Conservation (phyloP, 1,140 invertebrate species). For the Acromyrmex heyeri region DNA sequence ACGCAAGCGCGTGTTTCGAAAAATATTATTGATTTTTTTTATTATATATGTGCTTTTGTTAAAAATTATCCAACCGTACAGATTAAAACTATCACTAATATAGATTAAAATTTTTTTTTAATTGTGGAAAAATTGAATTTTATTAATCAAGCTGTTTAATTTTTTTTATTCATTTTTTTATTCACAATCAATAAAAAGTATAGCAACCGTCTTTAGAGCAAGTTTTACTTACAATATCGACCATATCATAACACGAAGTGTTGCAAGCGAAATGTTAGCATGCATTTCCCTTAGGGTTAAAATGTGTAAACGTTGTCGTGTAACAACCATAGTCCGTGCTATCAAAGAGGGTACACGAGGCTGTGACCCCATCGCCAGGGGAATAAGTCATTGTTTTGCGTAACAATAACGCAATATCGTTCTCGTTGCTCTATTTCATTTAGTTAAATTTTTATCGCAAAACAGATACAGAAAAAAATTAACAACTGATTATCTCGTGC, state of each 20-base stretch:
- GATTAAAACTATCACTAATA: not conserved
- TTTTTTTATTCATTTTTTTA: not conserved
- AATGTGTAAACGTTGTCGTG: conserved; percentile 53
- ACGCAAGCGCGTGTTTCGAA: too few relatives aligned
- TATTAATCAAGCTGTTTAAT: not conserved
- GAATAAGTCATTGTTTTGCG: conserved; percentile 61
- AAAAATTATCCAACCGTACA: not conserved
- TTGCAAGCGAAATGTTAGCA: conserved; percentile 46
- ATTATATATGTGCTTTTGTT: not conserved
- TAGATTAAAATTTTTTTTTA: not conserved
- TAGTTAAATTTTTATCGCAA: conserved; percentile 55
- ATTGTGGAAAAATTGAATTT: not conserved
- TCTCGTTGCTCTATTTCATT: conserved; percentile 43
- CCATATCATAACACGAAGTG: conserved; percentile 22
- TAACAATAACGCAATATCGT: conserved; percentile 50
- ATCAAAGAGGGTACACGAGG: conserved; percentile 44
- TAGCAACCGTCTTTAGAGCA: not conserved
- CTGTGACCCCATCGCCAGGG: conserved; percentile 42
- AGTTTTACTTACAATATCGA: conserved; percentile 53
- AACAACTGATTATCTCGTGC: not conserved
- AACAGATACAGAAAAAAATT: conserved; percentile 13
- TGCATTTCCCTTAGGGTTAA: conserved; percentile 57
- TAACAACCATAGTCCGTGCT: conserved; percentile 39
- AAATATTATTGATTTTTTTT: not conserved
- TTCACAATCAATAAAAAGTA: not conserved